Evolutionary conservation across 2,888 invertebrate genomes (phyloP).

Genomic region (Bedellia somnulentella): DNA sequence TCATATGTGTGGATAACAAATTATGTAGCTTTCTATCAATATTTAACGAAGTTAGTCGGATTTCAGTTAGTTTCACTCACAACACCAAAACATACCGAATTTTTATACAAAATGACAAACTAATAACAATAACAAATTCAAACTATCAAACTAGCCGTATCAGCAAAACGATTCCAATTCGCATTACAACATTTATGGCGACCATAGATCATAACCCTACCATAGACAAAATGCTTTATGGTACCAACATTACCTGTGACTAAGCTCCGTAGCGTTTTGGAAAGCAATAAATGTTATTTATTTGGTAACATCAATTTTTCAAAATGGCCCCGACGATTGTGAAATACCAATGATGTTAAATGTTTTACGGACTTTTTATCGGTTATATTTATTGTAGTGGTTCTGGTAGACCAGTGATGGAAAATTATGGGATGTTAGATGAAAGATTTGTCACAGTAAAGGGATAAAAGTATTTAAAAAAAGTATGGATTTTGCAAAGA

Average conservation of each 20-base stretch:
- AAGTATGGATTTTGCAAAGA: not conserved
- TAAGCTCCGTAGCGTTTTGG: not conserved
- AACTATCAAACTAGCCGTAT: not conserved
- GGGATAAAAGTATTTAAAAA: not conserved
- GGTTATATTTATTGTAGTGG: not conserved
- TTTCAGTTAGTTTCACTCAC: not conserved
- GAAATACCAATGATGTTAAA: not conserved
- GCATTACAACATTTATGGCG: not conserved
- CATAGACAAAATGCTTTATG: not conserved
- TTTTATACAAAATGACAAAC: not conserved
- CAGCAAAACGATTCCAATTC: not conserved
- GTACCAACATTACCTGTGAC: slow-evolving; percentile 1
- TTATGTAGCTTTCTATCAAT: no score
- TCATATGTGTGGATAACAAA: no score
- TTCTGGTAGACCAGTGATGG: not conserved
- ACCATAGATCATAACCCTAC: slow-evolving; percentile 1
- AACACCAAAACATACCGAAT: not conserved
- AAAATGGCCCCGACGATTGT: not conserved
- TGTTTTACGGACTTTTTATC: not conserved
- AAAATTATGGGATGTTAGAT: not conserved
- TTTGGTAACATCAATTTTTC: not conserved
- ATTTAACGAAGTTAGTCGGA: no score
- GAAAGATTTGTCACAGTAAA: not conserved
- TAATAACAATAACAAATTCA: not conserved
- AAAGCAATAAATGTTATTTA: slow-evolving; percentile 2